phyloP scores from a whole-genome alignment of 2,797 vertebrate genomes.

The Neostethus bicornis region DNA sequence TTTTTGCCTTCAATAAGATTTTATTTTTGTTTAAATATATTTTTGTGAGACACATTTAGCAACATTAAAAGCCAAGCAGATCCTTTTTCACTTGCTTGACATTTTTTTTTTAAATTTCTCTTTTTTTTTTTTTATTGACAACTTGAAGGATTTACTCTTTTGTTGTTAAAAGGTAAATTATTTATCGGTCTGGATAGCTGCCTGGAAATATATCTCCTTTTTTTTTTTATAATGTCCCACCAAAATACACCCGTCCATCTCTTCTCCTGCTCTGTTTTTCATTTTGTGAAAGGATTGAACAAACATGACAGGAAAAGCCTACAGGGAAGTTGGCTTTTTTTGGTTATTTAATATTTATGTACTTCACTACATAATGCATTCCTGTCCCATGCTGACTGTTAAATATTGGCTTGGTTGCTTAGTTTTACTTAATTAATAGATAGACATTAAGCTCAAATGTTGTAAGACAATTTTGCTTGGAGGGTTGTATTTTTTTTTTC shows the following conservation, averaged over 20 bases:
- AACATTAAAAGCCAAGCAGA: not conserved
- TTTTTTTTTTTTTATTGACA: not conserved
- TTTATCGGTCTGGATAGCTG: not conserved
- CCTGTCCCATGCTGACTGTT: conserved; percentile 60
- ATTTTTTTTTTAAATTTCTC: not conserved
- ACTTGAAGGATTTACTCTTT: not conserved
- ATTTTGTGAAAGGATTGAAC: conserved; percentile 7
- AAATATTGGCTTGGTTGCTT: conserved; percentile 46
- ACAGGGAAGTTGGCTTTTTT: conserved; percentile 50
- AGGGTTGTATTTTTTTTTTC: no score
- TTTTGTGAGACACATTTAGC: conserved; percentile 1
- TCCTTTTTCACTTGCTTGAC: not conserved
- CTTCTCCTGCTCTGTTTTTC: conserved; percentile 5
- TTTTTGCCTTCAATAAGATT: not conserved
- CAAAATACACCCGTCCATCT: no score
- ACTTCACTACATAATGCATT: conserved; percentile 57
- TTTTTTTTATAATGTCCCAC: no score
- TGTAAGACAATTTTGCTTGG: no score
- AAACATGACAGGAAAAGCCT: conserved; percentile 37
- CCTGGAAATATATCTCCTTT: not conserved
- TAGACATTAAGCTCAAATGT: no score
- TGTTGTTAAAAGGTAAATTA: not conserved
- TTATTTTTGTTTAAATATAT: conserved; percentile 19
- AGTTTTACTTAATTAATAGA: conserved; percentile 43
- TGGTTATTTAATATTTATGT: conserved; percentile 66